Percentiles rank a stretch among this genome's conserved stretches.
Conservation (phyloP, 2,113 vertebrate genomes). For the Panurus biarmicus region DNA sequence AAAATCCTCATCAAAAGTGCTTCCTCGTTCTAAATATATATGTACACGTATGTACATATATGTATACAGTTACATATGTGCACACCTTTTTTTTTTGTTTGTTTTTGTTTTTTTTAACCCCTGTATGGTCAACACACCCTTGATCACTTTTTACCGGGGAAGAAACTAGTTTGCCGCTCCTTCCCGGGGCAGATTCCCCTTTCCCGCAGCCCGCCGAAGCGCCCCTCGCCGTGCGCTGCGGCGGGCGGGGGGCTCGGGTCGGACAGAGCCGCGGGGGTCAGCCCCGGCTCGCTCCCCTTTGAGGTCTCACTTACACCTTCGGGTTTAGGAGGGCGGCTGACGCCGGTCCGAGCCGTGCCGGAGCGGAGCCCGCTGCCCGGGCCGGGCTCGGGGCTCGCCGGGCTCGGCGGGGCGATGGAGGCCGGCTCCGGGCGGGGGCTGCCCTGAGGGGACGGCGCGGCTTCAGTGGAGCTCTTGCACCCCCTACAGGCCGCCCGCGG, state of each 20-base stretch:
- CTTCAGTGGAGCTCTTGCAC: conserved; percentile 86
- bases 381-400: not conserved
- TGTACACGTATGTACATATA: too few species aligned
- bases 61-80: not conserved
- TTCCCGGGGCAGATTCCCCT: not conserved
- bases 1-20: not conserved
- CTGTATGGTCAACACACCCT: not conserved
- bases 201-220: not conserved
- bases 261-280: not conserved
- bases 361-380: not conserved
- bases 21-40: not conserved
- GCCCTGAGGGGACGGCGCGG: not conserved
- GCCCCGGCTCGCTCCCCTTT: not conserved
- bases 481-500: conserved; percentile 78
- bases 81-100: accelerated
- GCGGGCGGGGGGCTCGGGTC: not conserved
- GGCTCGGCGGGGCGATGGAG: not conserved
- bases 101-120: too few species aligned
- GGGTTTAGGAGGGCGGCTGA: conserved; percentile 2
- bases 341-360: not conserved
- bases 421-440: not conserved
- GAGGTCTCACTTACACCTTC: conserved; percentile 25
- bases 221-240: not conserved
- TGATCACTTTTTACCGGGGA: not conserved
- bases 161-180: not conserved